Evolutionary conservation across 1,140 invertebrate genomes (phyloP), one percentile per base, ranked within the genome.

Genomic region (Ruditapes philippinarum): DNA sequence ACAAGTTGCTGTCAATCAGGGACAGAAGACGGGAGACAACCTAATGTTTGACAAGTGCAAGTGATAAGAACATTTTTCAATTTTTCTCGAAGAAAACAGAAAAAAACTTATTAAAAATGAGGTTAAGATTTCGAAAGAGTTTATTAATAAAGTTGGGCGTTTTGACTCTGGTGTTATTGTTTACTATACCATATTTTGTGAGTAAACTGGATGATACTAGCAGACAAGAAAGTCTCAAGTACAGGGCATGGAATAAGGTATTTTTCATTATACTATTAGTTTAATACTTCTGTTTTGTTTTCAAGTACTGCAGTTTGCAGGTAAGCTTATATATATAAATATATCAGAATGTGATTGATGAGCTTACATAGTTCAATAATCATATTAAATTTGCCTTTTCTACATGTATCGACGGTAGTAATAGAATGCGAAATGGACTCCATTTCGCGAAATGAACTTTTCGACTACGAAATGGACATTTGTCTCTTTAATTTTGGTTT

Each of bases 181-280:
- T 88, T 36, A 88, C 85, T 3, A 78, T 91, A 33, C 85, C 89
- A 80, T 91, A 85, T 60, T 85, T 91, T 36, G 74, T 91, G 28
- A 84, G 74, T 33, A 88, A 88, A 40, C 45, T 91, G 25, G 89
- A 91, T n/a, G 42, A 74, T 17, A 33, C 85, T 33, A 80, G 57
- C 28, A 83, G 74, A 60, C 57, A 88, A 80, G 86, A 88, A 40
- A 88, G 74, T 40, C 74, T 73, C 19, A 88, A 88, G 36, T 78
- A 68, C 45, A 88, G 60, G 42, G 45, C 51, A 28, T 88, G 85
- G 85, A 88, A 88, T 51, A 88, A 88, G 62, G 85, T 88, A 76
- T 76, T n/a, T n/a, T n/a, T n/a, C n/a, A n/a, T n/a, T n/a, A n/a
- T n/a, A n/a, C n/a, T n/a, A n/a, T n/a, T n/a, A n/a, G n/a, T n/a